Conservation (phyloP, 2,888 invertebrate genomes). For the Caenorhabditis becei region DNA sequence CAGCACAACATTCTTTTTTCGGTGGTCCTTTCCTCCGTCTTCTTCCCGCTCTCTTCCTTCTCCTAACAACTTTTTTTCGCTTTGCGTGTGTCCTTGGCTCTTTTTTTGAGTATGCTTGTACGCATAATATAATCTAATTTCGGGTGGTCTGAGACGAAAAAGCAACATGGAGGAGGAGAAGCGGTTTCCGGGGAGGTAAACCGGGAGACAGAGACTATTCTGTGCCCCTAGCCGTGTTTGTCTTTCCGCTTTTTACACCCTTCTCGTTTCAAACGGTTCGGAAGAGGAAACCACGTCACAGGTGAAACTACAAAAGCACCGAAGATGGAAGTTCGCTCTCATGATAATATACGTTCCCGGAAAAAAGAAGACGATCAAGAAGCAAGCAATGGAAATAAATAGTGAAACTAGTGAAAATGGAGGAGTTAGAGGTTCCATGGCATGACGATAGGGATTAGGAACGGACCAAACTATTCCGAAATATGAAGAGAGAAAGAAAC, state of each 20-base stretch:
- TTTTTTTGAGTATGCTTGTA: conserved; percentile 44
- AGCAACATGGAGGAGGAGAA: conserved; percentile 12
- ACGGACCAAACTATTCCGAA: not conserved
- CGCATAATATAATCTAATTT: conserved; percentile 55
- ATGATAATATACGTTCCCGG: too few species aligned
- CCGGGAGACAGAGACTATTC: conserved; percentile 26
- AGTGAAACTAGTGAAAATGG: not conserved
- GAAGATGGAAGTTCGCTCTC: too few species aligned
- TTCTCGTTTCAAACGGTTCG: conserved; percentile 25
- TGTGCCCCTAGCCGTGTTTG: conserved; percentile 36
- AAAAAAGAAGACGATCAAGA: conserved; percentile 10
- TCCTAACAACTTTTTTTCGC: conserved; percentile 53
- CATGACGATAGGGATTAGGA: conserved; percentile 2
- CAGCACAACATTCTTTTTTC: conserved; percentile 49
- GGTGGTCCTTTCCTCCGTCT: conserved; percentile 34
- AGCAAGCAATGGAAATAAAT: too few species aligned
- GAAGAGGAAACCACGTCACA: conserved; percentile 10
- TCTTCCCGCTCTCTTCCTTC: conserved; percentile 2
- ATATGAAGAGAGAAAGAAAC: not conserved
- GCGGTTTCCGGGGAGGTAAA: not conserved
- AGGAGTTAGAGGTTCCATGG: not conserved
- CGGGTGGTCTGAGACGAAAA: conserved; percentile 13
- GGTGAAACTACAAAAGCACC: too few species aligned
- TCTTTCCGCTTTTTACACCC: conserved; percentile 49
- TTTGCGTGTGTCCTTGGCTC: conserved; percentile 11